Percentiles rank a stretch among this genome's conserved stretches.
Evolutionary conservation across 2,888 invertebrate genomes (phyloP).

Genomic region (Oxystoma pomonae): DNA sequence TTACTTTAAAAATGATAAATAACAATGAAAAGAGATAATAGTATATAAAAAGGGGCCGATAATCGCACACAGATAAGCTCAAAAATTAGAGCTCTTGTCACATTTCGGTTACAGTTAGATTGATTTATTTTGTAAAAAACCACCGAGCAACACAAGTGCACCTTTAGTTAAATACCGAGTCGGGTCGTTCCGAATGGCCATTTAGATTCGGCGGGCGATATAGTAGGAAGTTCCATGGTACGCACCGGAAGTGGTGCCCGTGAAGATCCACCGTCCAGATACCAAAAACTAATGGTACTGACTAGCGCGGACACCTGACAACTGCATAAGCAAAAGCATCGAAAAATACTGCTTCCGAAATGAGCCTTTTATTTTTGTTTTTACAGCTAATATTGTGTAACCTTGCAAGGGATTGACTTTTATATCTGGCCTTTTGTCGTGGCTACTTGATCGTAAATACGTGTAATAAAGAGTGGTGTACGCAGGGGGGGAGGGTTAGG

Average conservation of each 20-base stretch:
- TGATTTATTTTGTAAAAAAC: constrained; percentile 26
- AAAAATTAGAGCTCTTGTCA: constrained; percentile 22
- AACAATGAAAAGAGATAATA: background rate
- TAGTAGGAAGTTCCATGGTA: constrained; percentile 30
- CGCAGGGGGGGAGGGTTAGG: no score
- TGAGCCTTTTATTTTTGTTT: background rate
- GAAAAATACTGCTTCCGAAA: constrained; percentile 15
- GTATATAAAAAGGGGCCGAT: background rate
- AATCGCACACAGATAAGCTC: background rate
- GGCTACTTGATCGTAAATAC: no score
- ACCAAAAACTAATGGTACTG: constrained; percentile 37
- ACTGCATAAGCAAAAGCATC: background rate
- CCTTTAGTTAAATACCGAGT: constrained; percentile 37
- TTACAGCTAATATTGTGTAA: no score
- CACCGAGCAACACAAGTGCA: constrained; percentile 24
- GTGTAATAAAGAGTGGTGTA: no score
- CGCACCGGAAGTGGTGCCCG: constrained; percentile 40
- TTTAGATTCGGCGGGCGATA: constrained; percentile 37
- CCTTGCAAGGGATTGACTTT: no score
- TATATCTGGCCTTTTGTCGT: no score
- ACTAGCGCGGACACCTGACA: constrained; percentile 25
- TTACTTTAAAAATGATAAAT: background rate
- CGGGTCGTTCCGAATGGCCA: constrained; percentile 36
- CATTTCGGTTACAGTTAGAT: constrained; percentile 22
- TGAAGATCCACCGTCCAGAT: constrained; percentile 40